Conservation (phyloP, 2,113 vertebrate genomes). For the Sinocyclocheilus rhinocerous region DNA sequence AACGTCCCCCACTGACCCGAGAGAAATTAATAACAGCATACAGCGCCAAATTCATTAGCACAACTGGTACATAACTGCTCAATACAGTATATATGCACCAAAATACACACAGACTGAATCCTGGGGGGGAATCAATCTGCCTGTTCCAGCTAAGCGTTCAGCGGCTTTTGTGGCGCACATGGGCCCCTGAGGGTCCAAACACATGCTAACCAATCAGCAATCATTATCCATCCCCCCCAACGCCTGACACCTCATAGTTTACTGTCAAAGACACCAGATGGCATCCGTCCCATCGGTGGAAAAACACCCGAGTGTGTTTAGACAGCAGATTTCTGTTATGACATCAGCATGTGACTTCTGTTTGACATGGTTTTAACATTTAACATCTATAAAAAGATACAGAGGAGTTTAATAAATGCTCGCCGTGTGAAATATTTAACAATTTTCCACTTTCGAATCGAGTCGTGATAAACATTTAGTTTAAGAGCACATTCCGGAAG, state of each 20-base stretch:
- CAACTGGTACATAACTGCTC: not conserved
- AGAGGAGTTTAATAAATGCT: not conserved
- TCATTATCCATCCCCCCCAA: constrained; percentile 33
- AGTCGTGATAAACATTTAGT: too few relatives aligned
- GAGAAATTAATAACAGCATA: not conserved
- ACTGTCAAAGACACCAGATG: not conserved
- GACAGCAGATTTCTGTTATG: not conserved
- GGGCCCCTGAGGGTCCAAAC: constrained; percentile 36
- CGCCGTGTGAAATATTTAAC: too few relatives aligned
- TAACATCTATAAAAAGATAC: not conserved
- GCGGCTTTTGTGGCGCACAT: constrained; percentile 13
- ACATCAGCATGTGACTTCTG: not conserved
- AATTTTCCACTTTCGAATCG: too few relatives aligned
- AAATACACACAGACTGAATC: constrained; percentile 12
- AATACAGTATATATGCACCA: not conserved
- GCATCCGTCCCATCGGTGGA: not conserved
- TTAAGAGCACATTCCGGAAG: too few relatives aligned
- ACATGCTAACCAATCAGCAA: constrained; percentile 39
- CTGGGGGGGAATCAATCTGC: constrained; percentile 22
- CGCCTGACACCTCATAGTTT: not conserved
- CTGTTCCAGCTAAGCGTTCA: not conserved
- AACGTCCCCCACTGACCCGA: not conserved
- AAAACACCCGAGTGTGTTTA: not conserved
- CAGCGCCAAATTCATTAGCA: not conserved
- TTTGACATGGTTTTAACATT: not conserved